Evolutionary conservation across 1,140 invertebrate genomes (phyloP).

Genomic region (Formica exsecta): DNA sequence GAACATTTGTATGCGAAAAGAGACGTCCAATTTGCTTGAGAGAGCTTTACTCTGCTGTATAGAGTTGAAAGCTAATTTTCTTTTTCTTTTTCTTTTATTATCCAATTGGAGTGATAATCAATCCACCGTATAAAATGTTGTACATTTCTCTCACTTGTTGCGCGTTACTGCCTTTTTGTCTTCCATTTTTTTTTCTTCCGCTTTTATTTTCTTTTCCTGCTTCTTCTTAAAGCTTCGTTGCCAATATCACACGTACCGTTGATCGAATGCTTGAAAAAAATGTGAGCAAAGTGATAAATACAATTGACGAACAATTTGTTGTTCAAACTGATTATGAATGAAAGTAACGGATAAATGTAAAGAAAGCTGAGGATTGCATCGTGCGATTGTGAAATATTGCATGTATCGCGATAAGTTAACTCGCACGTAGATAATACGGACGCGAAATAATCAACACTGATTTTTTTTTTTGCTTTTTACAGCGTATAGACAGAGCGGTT

Average conservation of each 20-base stretch:
- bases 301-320: background rate
- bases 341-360: background rate
- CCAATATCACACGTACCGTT: background rate
- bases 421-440: constrained; percentile 10
- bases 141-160: background rate
- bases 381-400: constrained; percentile 5
- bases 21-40: background rate
- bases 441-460: background rate
- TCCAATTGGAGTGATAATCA: background rate
- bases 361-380: background rate
- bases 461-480: background rate
- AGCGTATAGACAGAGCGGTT: background rate
- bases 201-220: background rate
- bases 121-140: background rate
- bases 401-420: constrained; percentile 3
- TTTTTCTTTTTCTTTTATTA: background rate
- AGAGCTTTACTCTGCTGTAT: no score
- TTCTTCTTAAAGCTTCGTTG: background rate
- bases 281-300: background rate
- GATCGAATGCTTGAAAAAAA: constrained; percentile 5
- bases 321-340: background rate
- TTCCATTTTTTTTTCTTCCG: background rate
- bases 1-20: background rate
- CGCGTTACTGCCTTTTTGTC: background rate
- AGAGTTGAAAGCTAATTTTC: background rate